Percentiles rank a stretch among this genome's conserved stretches.
Evolutionary conservation across 2,888 invertebrate species (phyloP).

Genomic region (Mesorhabditis sp.): DNA sequence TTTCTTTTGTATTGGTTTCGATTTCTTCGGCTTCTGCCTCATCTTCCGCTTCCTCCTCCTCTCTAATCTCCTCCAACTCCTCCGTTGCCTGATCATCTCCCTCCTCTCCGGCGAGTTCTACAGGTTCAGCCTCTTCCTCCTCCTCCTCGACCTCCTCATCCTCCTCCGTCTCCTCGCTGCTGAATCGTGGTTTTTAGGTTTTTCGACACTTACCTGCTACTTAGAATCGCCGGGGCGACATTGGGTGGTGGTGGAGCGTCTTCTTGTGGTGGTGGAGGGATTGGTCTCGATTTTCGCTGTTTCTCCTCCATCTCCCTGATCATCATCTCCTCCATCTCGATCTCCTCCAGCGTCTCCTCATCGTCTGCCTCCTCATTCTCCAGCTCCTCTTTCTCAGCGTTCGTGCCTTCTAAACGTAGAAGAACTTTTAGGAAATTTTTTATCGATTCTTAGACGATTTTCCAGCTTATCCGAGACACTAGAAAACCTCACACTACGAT

Average conservation of each 20-base stretch:
- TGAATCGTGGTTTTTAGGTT: no score
- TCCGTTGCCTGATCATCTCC: background rate
- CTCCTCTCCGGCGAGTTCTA: slow-evolving; percentile 3
- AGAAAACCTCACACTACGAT: no score
- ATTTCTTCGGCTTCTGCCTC: background rate
- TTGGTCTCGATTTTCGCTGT: background rate
- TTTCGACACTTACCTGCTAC: background rate
- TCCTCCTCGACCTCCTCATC: slow-evolving; percentile 7
- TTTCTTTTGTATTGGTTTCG: no score
- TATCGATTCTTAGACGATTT: no score
- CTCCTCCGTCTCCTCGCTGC: background rate
- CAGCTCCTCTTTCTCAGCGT: slow-evolving; percentile 1
- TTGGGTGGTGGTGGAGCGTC: no score
- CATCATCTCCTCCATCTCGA: slow-evolving; percentile 10
- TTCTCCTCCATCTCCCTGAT: slow-evolving; percentile 8
- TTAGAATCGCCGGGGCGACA: no score
- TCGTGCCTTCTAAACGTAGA: background rate
- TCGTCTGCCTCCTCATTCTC: slow-evolving; percentile 10
- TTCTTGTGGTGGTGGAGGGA: no score
- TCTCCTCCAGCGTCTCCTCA: slow-evolving; percentile 1
- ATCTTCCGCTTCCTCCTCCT: background rate
- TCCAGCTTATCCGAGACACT: no score
- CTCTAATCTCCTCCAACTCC: background rate
- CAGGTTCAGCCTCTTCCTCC: slow-evolving; percentile 10
- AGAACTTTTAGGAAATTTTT: no score